Evolutionary conservation across 2,113 vertebrate genomes (phyloP), one percentile per base, ranked within the genome.

Genomic region (Nesogale talazaci): DNA sequence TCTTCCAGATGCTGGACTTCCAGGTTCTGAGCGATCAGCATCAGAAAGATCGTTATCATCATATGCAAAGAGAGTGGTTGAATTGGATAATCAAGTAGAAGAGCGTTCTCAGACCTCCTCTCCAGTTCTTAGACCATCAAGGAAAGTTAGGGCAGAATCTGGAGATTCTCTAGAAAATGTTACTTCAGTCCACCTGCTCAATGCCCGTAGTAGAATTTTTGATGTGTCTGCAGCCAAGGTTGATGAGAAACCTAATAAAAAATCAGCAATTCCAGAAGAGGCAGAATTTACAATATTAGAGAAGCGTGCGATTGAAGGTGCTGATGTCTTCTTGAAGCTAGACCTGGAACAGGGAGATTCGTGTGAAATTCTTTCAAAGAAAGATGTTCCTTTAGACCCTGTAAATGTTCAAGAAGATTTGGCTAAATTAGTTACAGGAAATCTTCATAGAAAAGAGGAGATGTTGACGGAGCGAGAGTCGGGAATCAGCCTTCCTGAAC

Each of bases 251-350:
- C 97, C 97, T 79, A 98, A 94, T 96, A 94, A 95, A 40, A 98
- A 96, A 93, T 98, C 98, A 85, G 98, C 98, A 92, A 95, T 98
- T 94, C 95, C 97, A 86, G 98, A 99, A 94, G 98, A 98, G 11
- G 81, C 98, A 91, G 98, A 98, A 23, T 96, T 89, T 65, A 59
- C 97, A 61, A 97, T 97, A 81, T 97, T 96, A 0, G 97, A 98
- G 67, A 95, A 97, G 22, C 97, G 92, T 36, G 91, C 93, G 36
- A 92, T 70, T 81, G 97, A 97, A 88, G 88, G 90, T 79, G 85
- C 78, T 94, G 93, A 95, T 52, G 94, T 96, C 89, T 95, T 98
- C 67, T 78, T 98, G 65, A 95, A 61, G 3, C 97, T 99, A 70
- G 97, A 98, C 65, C 86, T 97, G 90, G 97, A 98, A 29, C 94